A percentile compares a stretch with the other conserved stretches of the same genome.
phyloP scores from a whole-genome alignment of 2,113 vertebrate genomes.

The Megaptera novaeangliae region DNA sequence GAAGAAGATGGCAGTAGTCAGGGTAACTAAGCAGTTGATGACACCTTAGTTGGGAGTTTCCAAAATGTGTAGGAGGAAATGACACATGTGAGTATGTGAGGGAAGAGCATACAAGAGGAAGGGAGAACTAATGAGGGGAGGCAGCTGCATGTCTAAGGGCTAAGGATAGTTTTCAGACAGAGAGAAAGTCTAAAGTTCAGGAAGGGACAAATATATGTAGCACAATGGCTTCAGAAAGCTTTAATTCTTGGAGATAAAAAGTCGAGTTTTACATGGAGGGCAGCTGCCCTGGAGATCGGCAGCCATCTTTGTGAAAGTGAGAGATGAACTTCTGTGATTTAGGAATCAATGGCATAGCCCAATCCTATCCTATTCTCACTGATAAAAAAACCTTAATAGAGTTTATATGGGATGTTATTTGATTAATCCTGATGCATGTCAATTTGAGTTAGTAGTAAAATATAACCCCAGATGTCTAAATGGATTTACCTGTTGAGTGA shows the following conservation, averaged over 20 bases:
- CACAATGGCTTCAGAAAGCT: not conserved
- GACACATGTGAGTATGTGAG: not conserved
- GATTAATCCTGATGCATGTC: not conserved
- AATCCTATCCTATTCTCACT: not conserved
- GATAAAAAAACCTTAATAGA: not conserved
- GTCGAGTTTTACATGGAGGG: not conserved
- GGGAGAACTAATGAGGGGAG: not conserved
- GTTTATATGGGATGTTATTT: not conserved
- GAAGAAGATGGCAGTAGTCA: slow-evolving; percentile 17
- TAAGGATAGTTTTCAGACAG: not conserved
- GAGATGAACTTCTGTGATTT: not conserved
- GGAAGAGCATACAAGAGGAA: not conserved
- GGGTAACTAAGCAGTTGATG: slow-evolving; percentile 8
- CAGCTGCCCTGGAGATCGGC: not conserved
- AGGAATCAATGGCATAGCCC: not conserved
- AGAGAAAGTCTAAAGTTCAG: not conserved
- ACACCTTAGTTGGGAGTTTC: slow-evolving; percentile 1
- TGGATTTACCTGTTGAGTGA: not conserved
- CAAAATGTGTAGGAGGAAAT: slow-evolving; percentile 24
- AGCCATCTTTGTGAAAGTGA: not conserved
- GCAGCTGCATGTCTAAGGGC: not conserved
- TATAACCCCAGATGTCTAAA: not conserved
- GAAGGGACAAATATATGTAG: not conserved
- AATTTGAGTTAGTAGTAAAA: not conserved
- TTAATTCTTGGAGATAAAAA: not conserved